Conservation (phyloP, 1,140 invertebrate genomes). For the Ceratoteleas bidentatus region DNA sequence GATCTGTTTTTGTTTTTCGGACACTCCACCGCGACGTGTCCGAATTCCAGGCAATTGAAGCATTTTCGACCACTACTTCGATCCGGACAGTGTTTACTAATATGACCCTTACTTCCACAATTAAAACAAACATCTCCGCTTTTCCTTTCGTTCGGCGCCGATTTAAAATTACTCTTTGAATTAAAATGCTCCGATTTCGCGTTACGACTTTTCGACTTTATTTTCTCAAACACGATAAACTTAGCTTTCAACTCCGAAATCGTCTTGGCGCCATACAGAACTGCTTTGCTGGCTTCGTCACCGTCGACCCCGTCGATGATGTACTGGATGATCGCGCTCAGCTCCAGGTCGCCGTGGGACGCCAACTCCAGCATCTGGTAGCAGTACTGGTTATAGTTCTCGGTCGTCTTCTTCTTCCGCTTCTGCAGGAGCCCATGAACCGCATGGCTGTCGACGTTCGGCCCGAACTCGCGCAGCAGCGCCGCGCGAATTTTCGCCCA, state of each 20-base stretch:
- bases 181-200: background rate
- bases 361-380: conserved; percentile 66
- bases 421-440: conserved; percentile 1
- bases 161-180: background rate
- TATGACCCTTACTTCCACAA: conserved; percentile 30
- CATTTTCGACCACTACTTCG: conserved; percentile 38
- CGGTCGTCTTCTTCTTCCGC: conserved; percentile 45
- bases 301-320: conserved; percentile 74
- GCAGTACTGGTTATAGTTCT: conserved; percentile 47
- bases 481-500: background rate
- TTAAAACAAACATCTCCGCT: conserved; percentile 35
- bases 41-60: conserved; percentile 44
- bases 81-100: conserved; percentile 32
- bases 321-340: conserved; percentile 67
- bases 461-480: conserved; percentile 5
- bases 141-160: conserved; percentile 10
- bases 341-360: conserved; percentile 66
- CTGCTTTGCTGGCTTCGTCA: conserved; percentile 67
- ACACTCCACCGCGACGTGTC: conserved; percentile 37
- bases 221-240: conserved; percentile 1
- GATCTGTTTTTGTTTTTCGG: conserved; percentile 26
- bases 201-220: background rate
- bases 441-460: conserved; percentile 8
- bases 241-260: conserved; percentile 65
- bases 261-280: conserved; percentile 69